Evolutionary conservation across 1,140 invertebrate species (phyloP), one percentile per base, ranked within the genome.

Genomic region (Hyposmocoma kahamanoa): DNA sequence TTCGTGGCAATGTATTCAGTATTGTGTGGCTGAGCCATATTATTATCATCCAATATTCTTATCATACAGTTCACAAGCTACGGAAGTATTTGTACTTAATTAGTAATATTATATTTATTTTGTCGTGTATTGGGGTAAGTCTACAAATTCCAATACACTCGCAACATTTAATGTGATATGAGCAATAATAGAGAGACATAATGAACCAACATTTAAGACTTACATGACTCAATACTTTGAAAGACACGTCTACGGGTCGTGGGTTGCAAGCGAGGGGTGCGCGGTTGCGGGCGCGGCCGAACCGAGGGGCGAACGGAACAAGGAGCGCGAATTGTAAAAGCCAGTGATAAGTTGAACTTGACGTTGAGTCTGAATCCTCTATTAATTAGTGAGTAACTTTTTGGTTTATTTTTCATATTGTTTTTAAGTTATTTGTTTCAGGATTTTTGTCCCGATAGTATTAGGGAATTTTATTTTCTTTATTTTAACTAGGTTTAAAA

Each of bases 361-460:
- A 71, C 67, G 56, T 59, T 77, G 73, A 76, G 72, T 76, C 76
- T 81, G 72, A 75, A 82, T 81, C 74, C 77, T 82, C 71, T 84
- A 74, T 82, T 80, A 69, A 81, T 83, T 84, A 85, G 79, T 85
- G 71, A 82, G 79, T 82, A 82, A 82, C 71, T 82, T 84, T 81
- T 77, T 72, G 73, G 73, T 84, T 87, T 79, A 77, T 83, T 82
- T 83, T 82, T 83, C 74, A 79, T 84, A 82, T 84, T 83, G 78
- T 85, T 85, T 85, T 85, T 85, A 85, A 85, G 79, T 85, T 84
- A 78, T 84, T 82, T 83, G 81, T 83, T 85, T 83, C 80, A 75
- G 82, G 80, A 83, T 85, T 85, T 85, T 85, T 85, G 82, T 85
- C 82, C 82, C 82, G 69, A 79, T 85, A 85, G 78, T 77, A 85